Conservation (phyloP, 2,888 invertebrate genomes). For the Phytoseiulus persimilis region DNA sequence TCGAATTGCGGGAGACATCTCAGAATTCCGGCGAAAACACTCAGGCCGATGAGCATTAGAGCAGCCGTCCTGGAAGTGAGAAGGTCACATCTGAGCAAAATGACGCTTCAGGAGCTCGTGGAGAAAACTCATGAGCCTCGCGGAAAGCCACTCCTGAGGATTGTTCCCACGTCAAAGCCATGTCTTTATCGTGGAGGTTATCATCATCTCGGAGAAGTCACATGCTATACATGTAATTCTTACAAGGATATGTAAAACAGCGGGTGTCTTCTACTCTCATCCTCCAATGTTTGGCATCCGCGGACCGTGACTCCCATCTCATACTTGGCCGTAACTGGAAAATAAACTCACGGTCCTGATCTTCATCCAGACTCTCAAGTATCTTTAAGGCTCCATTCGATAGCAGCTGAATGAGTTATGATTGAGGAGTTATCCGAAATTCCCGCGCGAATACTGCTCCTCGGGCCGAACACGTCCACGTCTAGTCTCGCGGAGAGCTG, state of each 20-base stretch:
- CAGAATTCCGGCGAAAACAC: background rate
- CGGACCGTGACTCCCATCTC: background rate
- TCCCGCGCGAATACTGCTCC: too few species aligned
- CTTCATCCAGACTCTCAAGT: too few species aligned
- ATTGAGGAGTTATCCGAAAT: too few species aligned
- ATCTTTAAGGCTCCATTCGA: background rate
- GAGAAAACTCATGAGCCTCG: background rate
- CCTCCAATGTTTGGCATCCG: slow-evolving; percentile 16
- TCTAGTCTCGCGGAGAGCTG: too few species aligned
- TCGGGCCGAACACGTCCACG: too few species aligned
- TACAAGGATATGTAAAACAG: background rate
- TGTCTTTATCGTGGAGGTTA: background rate
- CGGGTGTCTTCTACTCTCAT: background rate
- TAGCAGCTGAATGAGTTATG: background rate
- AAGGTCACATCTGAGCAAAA: background rate
- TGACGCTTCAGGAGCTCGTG: background rate
- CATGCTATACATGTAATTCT: background rate
- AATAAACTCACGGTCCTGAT: background rate
- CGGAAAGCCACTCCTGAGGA: background rate
- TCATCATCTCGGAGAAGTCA: too few species aligned
- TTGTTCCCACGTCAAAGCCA: background rate
- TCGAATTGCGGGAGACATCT: background rate
- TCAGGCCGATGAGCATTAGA: background rate
- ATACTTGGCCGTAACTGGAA: slow-evolving; percentile 10
- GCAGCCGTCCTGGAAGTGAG: background rate